Conservation (phyloP, 2,113 vertebrate species). For the Tautogolabrus adspersus region DNA sequence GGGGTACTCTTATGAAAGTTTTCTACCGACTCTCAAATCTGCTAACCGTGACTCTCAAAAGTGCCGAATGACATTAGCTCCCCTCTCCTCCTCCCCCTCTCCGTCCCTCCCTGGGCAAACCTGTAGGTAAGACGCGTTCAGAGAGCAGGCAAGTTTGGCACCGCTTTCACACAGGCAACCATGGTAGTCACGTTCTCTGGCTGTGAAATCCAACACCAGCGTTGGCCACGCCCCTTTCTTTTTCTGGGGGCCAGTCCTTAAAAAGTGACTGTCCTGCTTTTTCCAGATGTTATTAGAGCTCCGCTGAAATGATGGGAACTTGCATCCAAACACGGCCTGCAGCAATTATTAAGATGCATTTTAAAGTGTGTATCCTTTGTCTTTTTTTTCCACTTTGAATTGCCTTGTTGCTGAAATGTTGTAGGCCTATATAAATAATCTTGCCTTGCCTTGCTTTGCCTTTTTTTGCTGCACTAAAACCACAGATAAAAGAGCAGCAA, state of each 20-base stretch:
- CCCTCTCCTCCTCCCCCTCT: not conserved
- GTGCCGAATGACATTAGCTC: constrained; percentile 7
- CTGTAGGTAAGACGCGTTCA: constrained; percentile 49
- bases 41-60: constrained; percentile 20
- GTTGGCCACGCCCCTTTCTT: constrained; percentile 74
- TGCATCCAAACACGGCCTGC: not conserved
- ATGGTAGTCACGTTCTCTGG: constrained; percentile 81
- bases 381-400: not conserved
- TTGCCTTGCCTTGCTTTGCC: not conserved
- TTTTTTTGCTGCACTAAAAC: not conserved
- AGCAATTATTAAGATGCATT: not conserved
- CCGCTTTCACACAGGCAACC: constrained; percentile 72
- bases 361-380: not conserved
- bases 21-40: constrained; percentile 36
- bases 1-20: constrained; percentile 60
- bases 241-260: constrained; percentile 59
- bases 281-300: constrained; percentile 69
- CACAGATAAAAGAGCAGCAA: too few species aligned
- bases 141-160: constrained; percentile 69
- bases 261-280: constrained; percentile 59
- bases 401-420: too few species aligned
- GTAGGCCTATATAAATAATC: too few species aligned
- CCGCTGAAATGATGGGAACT: not conserved
- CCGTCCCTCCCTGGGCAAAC: constrained; percentile 1
- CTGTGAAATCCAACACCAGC: constrained; percentile 76